Evolutionary conservation across 35 echinoderm and acorn worm genomes (phyloP).

Genomic region (Antedon bifida): DNA sequence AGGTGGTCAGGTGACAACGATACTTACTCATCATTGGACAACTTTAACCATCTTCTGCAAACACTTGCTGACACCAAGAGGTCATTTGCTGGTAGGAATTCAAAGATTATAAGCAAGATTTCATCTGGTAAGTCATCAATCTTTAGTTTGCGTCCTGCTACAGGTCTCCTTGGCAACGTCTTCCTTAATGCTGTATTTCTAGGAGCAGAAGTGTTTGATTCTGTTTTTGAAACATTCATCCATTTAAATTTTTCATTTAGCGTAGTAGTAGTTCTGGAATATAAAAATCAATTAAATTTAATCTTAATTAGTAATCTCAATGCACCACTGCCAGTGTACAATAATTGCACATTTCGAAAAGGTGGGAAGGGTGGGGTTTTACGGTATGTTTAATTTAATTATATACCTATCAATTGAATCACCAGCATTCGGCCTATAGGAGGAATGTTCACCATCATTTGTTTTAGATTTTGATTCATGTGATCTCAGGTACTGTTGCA

Average conservation of each 20-base stretch:
- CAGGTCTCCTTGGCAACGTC: neutral
- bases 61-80: slow-evolving; percentile 26
- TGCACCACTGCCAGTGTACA: no score
- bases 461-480: neutral
- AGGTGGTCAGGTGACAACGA: neutral
- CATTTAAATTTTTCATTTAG: neutral
- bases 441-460: no score
- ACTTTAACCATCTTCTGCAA: slow-evolving; percentile 30
- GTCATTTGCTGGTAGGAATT: slow-evolving; percentile 25
- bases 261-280: no score
- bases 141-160: neutral
- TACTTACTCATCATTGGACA: slow-evolving; percentile 57
- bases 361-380: no score
- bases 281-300: no score
- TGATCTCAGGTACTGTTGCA: neutral
- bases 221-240: neutral
- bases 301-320: no score
- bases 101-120: slow-evolving; percentile 24
- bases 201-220: neutral
- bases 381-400: no score
- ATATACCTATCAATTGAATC: no score
- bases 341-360: no score
- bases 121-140: slow-evolving; percentile 21
- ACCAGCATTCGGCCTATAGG: no score
- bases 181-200: neutral